Evolutionary conservation across 1,140 invertebrate species (phyloP).

Genomic region (Drosophila tropicalis): DNA sequence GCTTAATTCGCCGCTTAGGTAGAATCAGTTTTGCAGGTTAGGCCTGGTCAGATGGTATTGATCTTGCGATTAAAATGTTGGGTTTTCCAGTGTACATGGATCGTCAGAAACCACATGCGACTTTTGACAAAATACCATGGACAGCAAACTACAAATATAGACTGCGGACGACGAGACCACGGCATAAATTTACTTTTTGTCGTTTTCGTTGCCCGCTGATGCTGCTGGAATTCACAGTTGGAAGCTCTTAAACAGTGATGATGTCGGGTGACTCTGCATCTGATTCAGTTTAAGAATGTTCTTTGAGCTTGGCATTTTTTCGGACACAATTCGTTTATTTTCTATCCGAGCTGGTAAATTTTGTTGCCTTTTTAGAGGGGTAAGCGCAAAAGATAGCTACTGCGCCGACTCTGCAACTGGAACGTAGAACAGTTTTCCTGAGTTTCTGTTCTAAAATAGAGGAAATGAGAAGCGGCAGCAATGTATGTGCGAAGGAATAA

Average conservation of each 20-base stretch:
- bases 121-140: conserved; percentile 11
- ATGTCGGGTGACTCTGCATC: not conserved
- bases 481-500: conserved; percentile 14
- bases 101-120: conserved; percentile 17
- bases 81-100: conserved; percentile 1
- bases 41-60: not conserved
- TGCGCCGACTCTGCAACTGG: conserved; percentile 26
- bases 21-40: not conserved
- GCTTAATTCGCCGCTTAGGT: not conserved
- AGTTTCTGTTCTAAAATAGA: conserved; percentile 30
- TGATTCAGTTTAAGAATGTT: not conserved
- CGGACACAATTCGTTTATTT: not conserved
- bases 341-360: not conserved
- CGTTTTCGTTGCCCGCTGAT: not conserved
- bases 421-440: conserved; percentile 30
- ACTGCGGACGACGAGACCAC: conserved; percentile 38
- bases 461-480: not conserved
- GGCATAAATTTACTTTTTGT: conserved; percentile 51
- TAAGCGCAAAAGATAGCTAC: not conserved
- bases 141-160: conserved; percentile 34
- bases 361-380: not conserved
- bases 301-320: not conserved
- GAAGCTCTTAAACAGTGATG: conserved; percentile 22
- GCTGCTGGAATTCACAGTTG: conserved; percentile 58
- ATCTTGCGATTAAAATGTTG: not conserved